A percentile compares a stretch with the other conserved stretches of the same genome.
Conservation (phyloP, 2,888 invertebrate species). For the Ophioninae sp. region DNA sequence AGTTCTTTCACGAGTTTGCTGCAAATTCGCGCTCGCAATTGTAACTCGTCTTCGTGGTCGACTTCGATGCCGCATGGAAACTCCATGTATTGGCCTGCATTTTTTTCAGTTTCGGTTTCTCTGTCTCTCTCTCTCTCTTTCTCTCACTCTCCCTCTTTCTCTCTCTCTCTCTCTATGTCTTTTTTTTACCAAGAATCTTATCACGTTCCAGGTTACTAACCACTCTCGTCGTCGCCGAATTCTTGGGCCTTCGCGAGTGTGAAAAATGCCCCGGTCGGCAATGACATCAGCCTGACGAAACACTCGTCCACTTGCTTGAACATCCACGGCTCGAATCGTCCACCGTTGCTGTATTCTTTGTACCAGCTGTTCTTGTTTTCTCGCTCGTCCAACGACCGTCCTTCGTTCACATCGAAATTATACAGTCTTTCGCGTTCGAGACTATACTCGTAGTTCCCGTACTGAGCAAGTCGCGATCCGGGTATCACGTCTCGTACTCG, state of each 20-base stretch:
- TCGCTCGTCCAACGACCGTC: not conserved
- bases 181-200: constrained; percentile 13
- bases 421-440: constrained; percentile 83
- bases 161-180: constrained; percentile 14
- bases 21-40: constrained; percentile 71
- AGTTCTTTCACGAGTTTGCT: constrained; percentile 69
- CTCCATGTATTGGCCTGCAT: constrained; percentile 52
- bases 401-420: constrained; percentile 63
- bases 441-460: constrained; percentile 84
- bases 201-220: constrained; percentile 32
- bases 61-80: constrained; percentile 71
- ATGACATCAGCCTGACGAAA: constrained; percentile 69
- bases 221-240: constrained; percentile 30
- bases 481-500: constrained; percentile 86
- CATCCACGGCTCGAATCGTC: constrained; percentile 75
- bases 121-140: not conserved
- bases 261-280: constrained; percentile 18
- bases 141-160: not conserved
- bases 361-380: not conserved
- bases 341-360: constrained; percentile 3
- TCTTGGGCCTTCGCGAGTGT: constrained; percentile 1
- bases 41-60: constrained; percentile 72
- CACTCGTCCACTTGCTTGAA: constrained; percentile 75
- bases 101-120: constrained; percentile 31
- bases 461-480: constrained; percentile 84